Conservation (phyloP, 2,113 vertebrate species). For the Pristiophorus japonicus region DNA sequence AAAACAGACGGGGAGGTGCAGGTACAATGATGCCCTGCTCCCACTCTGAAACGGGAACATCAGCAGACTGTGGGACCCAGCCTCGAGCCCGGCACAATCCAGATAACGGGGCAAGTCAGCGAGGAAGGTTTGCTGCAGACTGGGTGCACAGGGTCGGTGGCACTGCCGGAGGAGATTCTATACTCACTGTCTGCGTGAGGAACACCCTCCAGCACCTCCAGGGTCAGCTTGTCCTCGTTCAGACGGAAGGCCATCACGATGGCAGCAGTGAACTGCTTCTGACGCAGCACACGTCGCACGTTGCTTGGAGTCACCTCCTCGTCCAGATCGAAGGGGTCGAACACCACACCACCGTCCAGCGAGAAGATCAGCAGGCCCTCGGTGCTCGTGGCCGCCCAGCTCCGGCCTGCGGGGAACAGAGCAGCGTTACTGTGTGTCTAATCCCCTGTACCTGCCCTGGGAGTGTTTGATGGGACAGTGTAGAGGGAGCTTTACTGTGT, state of each 20-base stretch:
- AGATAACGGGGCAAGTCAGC: too few relatives aligned
- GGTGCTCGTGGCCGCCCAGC: conserved; percentile 86
- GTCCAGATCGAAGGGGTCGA: conserved; percentile 91
- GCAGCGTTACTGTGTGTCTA: not conserved
- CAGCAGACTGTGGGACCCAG: not conserved
- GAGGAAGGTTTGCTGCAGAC: too few relatives aligned
- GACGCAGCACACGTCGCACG: conserved; percentile 63
- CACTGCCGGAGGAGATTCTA: not conserved
- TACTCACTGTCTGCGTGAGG: conserved; percentile 72
- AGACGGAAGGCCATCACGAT: conserved; percentile 83
- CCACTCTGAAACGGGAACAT: conserved; percentile 24
- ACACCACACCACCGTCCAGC: conserved; percentile 74
- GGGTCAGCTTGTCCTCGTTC: conserved; percentile 75
- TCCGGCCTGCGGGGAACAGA: conserved; percentile 63
- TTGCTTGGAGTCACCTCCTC: conserved; percentile 77
- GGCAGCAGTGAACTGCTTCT: conserved; percentile 66
- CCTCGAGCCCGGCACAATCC: not conserved
- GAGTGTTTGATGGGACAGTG: conserved; percentile 19
- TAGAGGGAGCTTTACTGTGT: not conserved
- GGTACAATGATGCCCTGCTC: too few relatives aligned
- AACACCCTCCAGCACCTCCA: conserved; percentile 76
- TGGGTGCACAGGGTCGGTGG: not conserved
- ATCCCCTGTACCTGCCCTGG: not conserved
- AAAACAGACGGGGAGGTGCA: too few relatives aligned
- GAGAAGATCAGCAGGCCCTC: conserved; percentile 92